Evolutionary conservation across 2,113 vertebrate species (phyloP).

Genomic region (Laticauda laticaudata): DNA sequence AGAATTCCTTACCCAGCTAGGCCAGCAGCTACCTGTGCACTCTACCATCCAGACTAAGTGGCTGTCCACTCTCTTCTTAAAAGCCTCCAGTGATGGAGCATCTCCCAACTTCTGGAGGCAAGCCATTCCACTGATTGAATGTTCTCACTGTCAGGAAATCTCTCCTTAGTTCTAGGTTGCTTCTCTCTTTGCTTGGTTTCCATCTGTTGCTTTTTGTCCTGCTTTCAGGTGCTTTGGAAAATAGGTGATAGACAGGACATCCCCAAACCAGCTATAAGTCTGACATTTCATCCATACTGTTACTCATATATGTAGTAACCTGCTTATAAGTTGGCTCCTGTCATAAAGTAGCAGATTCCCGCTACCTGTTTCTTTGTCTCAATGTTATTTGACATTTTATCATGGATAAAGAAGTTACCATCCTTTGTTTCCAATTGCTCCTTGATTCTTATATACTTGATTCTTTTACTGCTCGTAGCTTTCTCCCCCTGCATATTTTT

Average conservation of each 20-base stretch:
- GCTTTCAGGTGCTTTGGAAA: too few species aligned
- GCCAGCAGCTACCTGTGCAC: too few species aligned
- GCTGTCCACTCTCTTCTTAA: too few species aligned
- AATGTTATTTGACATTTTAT: constrained; percentile 73
- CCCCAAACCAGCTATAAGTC: constrained; percentile 67
- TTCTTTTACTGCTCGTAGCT: constrained; percentile 51
- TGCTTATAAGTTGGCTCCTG: constrained; percentile 66
- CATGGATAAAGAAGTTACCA: constrained; percentile 61
- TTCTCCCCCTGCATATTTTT: constrained; percentile 3
- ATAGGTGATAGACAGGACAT: constrained; percentile 11
- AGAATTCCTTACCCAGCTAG: too few species aligned
- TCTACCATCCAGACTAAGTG: too few species aligned
- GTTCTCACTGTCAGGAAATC: too few species aligned
- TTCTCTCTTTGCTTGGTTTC: too few species aligned
- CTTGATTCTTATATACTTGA: constrained; percentile 43
- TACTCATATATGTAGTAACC: constrained; percentile 76
- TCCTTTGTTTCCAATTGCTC: constrained; percentile 70
- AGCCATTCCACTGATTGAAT: accelerated
- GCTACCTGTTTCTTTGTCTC: constrained; percentile 47
- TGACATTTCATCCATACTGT: constrained; percentile 71
- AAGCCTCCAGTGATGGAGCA: too few species aligned
- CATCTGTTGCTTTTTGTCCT: too few species aligned
- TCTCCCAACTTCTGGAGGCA: too few species aligned
- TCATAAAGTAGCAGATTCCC: constrained; percentile 55
- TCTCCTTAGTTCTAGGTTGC: too few species aligned